Conservation (phyloP, 2,113 vertebrate species). For the Sinocyclocheilus anophthalmus region DNA sequence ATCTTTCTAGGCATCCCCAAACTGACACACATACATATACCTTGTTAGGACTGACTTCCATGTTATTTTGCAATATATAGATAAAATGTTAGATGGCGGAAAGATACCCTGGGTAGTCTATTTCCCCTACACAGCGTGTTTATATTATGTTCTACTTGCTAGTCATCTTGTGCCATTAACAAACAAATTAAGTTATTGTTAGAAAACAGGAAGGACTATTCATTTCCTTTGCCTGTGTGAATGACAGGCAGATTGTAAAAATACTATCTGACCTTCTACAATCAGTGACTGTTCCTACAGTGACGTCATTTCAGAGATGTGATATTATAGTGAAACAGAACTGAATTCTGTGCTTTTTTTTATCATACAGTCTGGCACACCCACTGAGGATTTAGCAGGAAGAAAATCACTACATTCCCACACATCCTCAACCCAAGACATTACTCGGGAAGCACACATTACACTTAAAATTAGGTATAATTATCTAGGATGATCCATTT, state of each 20-base stretch:
- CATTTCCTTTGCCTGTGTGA: conserved; percentile 30
- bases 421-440: background rate
- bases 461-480: background rate
- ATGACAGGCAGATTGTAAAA: background rate
- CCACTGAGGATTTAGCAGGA: background rate
- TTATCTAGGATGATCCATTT: background rate
- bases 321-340: background rate
- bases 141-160: background rate
- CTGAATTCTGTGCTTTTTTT: background rate
- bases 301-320: background rate
- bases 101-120: background rate
- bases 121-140: background rate
- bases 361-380: background rate
- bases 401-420: background rate
- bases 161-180: background rate
- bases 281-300: conserved; percentile 7
- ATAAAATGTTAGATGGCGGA: background rate
- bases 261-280: background rate
- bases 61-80: background rate
- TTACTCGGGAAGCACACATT: background rate
- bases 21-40: background rate
- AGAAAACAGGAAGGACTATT: conserved; percentile 5
- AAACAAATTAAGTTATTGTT: background rate
- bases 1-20: background rate
- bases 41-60: background rate